These are phyloP conservation scores for Drosophila sp. DNA, from an alignment of 1,140 invertebrate species.

Conservation along the genomic window DNA sequence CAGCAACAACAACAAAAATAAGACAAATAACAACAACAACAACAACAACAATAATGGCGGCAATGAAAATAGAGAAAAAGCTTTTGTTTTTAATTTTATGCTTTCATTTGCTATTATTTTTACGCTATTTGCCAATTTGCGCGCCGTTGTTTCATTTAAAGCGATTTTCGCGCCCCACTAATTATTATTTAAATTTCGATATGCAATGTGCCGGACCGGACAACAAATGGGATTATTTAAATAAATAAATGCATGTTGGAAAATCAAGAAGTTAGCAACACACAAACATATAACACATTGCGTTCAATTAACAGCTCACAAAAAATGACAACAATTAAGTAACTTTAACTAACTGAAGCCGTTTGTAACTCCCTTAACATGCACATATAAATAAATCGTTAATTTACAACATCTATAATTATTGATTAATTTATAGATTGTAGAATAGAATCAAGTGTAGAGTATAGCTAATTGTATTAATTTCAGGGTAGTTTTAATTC, in stretches of 20 bases:
- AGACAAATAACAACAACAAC: neutral
- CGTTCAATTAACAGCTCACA: constrained; percentile 52
- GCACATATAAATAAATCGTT: neutral
- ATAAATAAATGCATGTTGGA: constrained; percentile 73
- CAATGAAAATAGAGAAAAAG: constrained; percentile 18
- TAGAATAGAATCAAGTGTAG: neutral
- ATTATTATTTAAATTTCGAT: constrained; percentile 82
- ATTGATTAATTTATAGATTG: neutral
- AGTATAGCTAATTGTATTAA: neutral
- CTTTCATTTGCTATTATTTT: constrained; percentile 71
- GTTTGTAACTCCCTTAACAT: neutral
- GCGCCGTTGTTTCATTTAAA: constrained; percentile 63
- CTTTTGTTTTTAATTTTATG: constrained; percentile 72
- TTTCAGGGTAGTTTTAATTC: constrained; percentile 28
- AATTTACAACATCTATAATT: neutral
- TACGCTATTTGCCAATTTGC: constrained; percentile 73
- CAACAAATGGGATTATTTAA: constrained; percentile 79
- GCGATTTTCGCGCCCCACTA: constrained; percentile 75
- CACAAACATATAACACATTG: constrained; percentile 30
- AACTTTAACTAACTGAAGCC: neutral
- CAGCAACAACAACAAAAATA: constrained; percentile 17
- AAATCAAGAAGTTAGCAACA: constrained; percentile 71
- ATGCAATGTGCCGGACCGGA: constrained; percentile 34
- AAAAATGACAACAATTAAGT: constrained; percentile 9
- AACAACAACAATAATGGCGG: neutral